Base-by-base conservation (phyloP, 1,140 invertebrate genomes). In the Agraylea sexmaculata region DNA sequence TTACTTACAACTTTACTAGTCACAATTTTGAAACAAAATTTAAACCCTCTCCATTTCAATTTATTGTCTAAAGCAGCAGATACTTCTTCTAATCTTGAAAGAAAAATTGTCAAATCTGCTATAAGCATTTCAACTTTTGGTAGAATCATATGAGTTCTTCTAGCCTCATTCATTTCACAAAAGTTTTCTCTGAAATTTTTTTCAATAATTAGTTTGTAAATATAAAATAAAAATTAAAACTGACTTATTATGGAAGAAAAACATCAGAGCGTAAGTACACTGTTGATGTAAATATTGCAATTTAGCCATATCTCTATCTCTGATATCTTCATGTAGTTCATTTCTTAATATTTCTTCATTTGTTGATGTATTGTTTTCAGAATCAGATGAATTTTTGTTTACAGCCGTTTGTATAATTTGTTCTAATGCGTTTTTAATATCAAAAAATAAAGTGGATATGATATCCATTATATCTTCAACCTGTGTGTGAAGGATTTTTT, bases 1-100 rank as follows among this genome's bases (percentile, higher is more conserved):
- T 16, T 10, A 63, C 70, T 59, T 58, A 75, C 74, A 40, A 76
- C 66, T 73, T 75, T 75, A 30, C 73, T 75, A 27, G 73, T 74
- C 4, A 66, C 70, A n/a, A 75, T 60, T 63, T 75, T 74, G 47
- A 77, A 74, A 44, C 71, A 69, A 53, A 75, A 76, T 53, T 76
- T 75, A 60, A 75, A 77, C 51, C 77, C 73, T 40, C 65, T 64
- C 69, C 72, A 74, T 48, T 72, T 70, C 21, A 75, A 58, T 52
- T 68, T 69, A 42, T 75, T 71, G 51, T 75, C 72, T 25, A 74
- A 59, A 1, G 69, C 67, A 37, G 58, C 52, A 32, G 62, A 68
- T 17, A 74, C 56, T 53, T 76, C 73, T 56, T 75, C 71, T 16
- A 76, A 53, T 22, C 71, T 55, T 19, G 71, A 49, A 12, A 75